phyloP scores from a whole-genome alignment of 2,113 vertebrate species.

The Leptodactylus fuscus region DNA sequence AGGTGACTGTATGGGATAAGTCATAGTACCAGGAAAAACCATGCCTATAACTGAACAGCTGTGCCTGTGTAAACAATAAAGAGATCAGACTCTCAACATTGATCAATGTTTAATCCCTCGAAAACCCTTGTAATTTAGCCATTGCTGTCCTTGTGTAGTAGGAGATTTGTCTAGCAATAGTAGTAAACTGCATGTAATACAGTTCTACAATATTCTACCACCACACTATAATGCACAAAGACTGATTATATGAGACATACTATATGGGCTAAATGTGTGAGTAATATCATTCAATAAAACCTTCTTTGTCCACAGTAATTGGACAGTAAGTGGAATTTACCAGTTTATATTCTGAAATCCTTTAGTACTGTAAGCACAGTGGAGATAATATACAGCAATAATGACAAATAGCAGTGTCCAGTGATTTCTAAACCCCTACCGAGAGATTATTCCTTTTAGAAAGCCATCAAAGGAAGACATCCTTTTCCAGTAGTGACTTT shows the following conservation, averaged over 20 bases:
- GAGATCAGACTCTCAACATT: too few relatives aligned
- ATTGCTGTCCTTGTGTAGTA: background rate
- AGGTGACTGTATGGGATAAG: too few relatives aligned
- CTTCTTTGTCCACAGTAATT: background rate
- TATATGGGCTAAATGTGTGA: background rate
- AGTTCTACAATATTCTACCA: background rate
- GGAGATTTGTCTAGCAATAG: background rate
- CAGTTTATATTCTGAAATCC: background rate
- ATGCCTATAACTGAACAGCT: too few relatives aligned
- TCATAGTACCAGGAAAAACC: too few relatives aligned
- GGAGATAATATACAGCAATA: slow-evolving; percentile 21
- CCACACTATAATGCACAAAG: background rate
- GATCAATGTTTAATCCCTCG: too few relatives aligned
- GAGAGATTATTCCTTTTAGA: slow-evolving; percentile 53
- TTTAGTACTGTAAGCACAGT: slow-evolving; percentile 21
- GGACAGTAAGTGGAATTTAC: slow-evolving; percentile 15
- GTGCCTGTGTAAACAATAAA: too few relatives aligned
- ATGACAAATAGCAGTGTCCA: slow-evolving; percentile 48
- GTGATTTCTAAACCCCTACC: slow-evolving; percentile 40
- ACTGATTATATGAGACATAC: background rate
- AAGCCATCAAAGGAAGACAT: slow-evolving; percentile 42
- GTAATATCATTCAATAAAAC: background rate
- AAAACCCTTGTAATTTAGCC: background rate
- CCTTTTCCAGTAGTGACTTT: slow-evolving; percentile 41
- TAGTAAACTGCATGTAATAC: background rate